A percentile compares a stretch with the other conserved stretches of the same genome.
phyloP scores from a whole-genome alignment of 2,113 vertebrate genomes.

The Sclerurus mexicanus region DNA sequence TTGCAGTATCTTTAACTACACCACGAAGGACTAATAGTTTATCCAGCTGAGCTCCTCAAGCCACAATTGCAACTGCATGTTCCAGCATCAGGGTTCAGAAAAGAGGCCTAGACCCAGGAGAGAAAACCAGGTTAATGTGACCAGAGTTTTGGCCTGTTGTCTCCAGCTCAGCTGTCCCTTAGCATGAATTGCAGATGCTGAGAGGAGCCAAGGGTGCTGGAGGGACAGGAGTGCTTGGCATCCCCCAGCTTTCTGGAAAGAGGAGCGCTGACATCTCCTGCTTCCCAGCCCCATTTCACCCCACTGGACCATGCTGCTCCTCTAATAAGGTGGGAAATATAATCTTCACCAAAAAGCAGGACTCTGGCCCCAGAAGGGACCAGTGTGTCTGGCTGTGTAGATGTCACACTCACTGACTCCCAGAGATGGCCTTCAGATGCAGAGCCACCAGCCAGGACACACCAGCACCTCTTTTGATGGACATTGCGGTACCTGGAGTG shows the following conservation, averaged over 20 bases:
- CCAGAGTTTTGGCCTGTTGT: not conserved
- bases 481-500: rapidly evolving
- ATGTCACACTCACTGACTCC: not conserved
- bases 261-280: rapidly evolving
- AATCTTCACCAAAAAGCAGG: not conserved
- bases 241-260: not conserved
- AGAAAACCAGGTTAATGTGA: not conserved
- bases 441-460: not conserved
- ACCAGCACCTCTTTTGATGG: not conserved
- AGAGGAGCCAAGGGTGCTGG: not conserved
- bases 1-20: not conserved
- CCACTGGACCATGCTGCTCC: not conserved
- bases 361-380: not conserved
- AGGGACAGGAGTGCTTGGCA: not conserved
- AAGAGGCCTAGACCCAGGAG: not conserved
- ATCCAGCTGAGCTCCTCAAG: not conserved
- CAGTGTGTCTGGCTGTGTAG: not conserved
- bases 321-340: not conserved
- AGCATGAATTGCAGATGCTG: not conserved
- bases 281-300: not conserved
- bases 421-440: not conserved
- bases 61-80: not conserved
- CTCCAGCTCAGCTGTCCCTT: not conserved
- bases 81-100: not conserved
- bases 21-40: not conserved